Base-by-base conservation (phyloP, 2,113 vertebrate species). In the Cinclus mexicanus region DNA sequence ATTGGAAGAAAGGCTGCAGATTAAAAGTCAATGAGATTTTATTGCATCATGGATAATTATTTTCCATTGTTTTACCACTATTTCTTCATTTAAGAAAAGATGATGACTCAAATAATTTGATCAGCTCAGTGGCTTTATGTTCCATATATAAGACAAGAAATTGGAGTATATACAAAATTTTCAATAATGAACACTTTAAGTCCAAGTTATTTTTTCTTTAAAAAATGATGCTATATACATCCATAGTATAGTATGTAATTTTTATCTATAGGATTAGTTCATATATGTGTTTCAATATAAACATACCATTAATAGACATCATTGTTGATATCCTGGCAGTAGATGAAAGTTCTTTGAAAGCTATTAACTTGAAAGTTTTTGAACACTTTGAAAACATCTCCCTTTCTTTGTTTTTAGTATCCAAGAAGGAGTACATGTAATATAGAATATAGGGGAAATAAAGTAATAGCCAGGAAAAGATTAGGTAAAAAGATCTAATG, bases 21-120 rank as follows among this genome's bases (percentile, higher is more conserved):
- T 94, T 96, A 95, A 95, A 96, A 94, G 77, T 89, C 86, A 95
- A 75, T 93, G 95, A 93, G 56, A 72, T 88, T 96, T 96, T 90
- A 95, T 91, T 95, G 67, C 61, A 92, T 79, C 50, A 41, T 50
- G 84, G 88, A 76, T 95, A 89, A 95, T 95, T 90, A 92, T 96
- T 95, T 93, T 85, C 39, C 60, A 87, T 88, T 74, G 53, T 88
- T 96, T 87, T 88, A 22, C 28, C 47, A 82, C 86, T 83, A 76
- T 71, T 96, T 94, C 61, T 87, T 84, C 63, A 89, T 91, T 89
- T 85, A 86, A 49, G 68, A 75, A 78, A 79, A 68, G 42, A 75
- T 11, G 15, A 75, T n/a, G 26, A 53, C 87, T 74, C 57, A 93
- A 94, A 87, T 88, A 1, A 83, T 83, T 91, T 69, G 55, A 94